A percentile compares a stretch with the other conserved stretches of the same genome.
These are phyloP conservation scores for Mirza zaza DNA, from an alignment of 2,113 vertebrate genomes.

Conservation along the genomic window DNA sequence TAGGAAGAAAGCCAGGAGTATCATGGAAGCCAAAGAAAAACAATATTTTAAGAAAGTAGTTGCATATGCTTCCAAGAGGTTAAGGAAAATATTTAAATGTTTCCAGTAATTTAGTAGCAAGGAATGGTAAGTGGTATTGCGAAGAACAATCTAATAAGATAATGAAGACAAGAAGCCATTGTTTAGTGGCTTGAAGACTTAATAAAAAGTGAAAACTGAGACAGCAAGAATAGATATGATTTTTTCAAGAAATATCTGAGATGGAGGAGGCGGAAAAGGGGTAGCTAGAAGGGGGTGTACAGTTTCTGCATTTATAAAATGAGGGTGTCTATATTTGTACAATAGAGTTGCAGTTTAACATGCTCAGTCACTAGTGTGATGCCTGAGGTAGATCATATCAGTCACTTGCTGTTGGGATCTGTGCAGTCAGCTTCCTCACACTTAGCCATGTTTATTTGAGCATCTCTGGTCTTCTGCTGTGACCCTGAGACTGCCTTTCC, in stretches of 20 bases:
- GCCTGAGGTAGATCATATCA: not conserved
- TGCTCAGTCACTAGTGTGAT: not conserved
- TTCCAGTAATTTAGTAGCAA: not conserved
- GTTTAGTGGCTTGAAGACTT: not conserved
- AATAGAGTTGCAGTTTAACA: not conserved
- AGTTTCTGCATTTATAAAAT: not conserved
- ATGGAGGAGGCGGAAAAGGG: not conserved
- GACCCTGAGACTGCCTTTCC: not conserved
- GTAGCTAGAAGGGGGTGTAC: not conserved
- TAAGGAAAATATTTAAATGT: constrained; percentile 32
- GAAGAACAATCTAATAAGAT: not conserved
- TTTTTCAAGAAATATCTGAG: constrained; percentile 9
- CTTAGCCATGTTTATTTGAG: not conserved
- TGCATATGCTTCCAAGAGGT: not conserved
- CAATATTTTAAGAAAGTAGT: not conserved
- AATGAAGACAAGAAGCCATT: not conserved
- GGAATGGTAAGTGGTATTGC: not conserved
- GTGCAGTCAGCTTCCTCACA: not conserved
- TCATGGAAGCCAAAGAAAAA: not conserved
- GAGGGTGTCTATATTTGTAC: not conserved
- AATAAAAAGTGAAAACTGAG: not conserved
- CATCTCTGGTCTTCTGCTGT: not conserved
- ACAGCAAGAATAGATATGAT: not conserved
- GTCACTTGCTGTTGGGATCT: not conserved
- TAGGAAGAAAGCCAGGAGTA: not conserved